These are phyloP conservation scores for Hippopotamyrus pictus DNA, from an alignment of 2,797 vertebrate species.

Conservation along the genomic window DNA sequence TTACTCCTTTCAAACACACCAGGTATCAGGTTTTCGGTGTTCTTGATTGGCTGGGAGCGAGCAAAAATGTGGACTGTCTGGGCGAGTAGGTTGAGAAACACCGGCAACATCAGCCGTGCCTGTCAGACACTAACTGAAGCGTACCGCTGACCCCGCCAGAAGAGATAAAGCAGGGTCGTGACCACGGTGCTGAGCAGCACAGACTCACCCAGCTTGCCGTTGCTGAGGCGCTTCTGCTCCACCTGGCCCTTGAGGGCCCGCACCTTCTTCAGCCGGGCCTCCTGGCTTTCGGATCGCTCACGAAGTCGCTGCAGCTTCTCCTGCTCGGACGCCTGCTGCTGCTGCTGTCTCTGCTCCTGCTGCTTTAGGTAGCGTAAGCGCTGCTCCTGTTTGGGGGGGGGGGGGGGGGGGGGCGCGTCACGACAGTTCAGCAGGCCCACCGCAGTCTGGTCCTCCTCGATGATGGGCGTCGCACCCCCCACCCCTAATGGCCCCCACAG, in stretches of 20 bases:
- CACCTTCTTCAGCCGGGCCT: constrained; percentile 83
- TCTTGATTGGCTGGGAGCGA: background rate
- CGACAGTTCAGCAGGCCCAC: background rate
- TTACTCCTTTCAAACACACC: background rate
- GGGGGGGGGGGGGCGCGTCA: background rate
- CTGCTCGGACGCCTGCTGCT: constrained; percentile 75
- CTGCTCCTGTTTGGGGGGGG: constrained; percentile 70
- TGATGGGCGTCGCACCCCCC: background rate
- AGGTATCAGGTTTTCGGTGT: background rate
- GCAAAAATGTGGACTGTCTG: background rate
- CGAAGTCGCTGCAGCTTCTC: constrained; percentile 76
- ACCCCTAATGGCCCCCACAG: background rate
- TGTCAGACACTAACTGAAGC: background rate
- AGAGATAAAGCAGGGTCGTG: background rate
- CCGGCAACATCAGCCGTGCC: background rate
- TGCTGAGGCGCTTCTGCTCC: constrained; percentile 85
- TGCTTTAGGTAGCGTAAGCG: constrained; percentile 84
- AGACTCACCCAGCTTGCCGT: constrained; percentile 79
- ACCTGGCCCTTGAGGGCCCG: constrained; percentile 82
- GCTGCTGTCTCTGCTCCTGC: constrained; percentile 77
- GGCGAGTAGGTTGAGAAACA: background rate
- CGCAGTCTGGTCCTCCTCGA: background rate
- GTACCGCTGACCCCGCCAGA: background rate
- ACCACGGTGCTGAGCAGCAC: background rate
- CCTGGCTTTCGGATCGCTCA: constrained; percentile 85